These are phyloP conservation scores for Epirrita christyi DNA, from an alignment of 2,888 invertebrate species.

Conservation along the genomic window DNA sequence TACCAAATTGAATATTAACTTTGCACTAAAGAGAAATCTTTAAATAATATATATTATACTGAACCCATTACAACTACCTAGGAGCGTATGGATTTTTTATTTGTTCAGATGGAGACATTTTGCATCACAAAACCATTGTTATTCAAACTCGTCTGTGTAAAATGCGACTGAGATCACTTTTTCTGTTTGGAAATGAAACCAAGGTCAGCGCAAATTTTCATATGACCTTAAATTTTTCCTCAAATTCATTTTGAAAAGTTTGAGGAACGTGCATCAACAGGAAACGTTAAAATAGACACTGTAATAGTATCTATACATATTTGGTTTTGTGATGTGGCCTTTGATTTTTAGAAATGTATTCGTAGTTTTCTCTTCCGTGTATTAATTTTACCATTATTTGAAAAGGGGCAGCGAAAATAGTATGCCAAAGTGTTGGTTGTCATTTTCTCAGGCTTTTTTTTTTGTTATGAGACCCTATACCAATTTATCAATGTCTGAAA, in stretches of 20 bases:
- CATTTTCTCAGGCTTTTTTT: too few species aligned
- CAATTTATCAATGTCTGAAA: too few species aligned
- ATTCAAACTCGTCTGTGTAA: conserved; percentile 67
- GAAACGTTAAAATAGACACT: too few species aligned
- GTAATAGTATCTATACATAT: too few species aligned
- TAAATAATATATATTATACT: neutral
- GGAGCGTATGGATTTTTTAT: conserved; percentile 35
- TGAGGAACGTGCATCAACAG: conserved; percentile 20
- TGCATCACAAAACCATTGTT: conserved; percentile 67
- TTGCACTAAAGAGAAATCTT: too few species aligned
- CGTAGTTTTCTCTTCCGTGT: too few species aligned
- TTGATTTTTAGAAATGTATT: too few species aligned
- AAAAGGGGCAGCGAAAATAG: too few species aligned
- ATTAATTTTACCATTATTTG: too few species aligned
- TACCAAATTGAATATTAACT: neutral
- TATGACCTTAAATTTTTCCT: conserved; percentile 67
- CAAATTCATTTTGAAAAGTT: conserved; percentile 42
- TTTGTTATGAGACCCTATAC: too few species aligned
- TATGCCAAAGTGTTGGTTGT: too few species aligned
- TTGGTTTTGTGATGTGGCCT: too few species aligned
- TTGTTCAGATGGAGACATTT: conserved; percentile 54
- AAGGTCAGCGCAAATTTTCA: conserved; percentile 66
- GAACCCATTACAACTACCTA: conserved; percentile 4
- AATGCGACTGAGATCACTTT: conserved; percentile 68
- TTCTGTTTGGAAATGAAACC: conserved; percentile 66